Percentiles rank a stretch among this genome's conserved stretches.
Evolutionary conservation across 1,140 invertebrate genomes (phyloP).

Genomic region (Arion vulgaris): DNA sequence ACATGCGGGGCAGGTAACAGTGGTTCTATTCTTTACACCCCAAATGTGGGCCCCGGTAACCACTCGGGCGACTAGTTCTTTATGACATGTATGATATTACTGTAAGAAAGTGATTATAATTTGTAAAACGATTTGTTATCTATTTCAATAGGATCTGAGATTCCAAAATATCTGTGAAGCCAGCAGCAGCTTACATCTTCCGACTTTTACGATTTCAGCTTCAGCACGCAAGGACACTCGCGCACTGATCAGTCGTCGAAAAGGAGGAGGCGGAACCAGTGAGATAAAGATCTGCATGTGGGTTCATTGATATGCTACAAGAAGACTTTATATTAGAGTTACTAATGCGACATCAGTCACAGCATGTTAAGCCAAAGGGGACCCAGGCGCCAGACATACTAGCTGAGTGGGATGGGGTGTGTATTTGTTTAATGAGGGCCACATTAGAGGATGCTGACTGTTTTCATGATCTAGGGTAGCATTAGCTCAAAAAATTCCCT

Average conservation of each 20-base stretch:
- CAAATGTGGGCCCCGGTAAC: too few relatives aligned
- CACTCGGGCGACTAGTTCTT: too few relatives aligned
- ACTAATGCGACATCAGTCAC: neutral
- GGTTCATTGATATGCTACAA: neutral
- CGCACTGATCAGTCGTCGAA: constrained; percentile 2
- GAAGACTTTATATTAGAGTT: constrained; percentile 21
- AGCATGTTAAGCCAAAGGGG: neutral
- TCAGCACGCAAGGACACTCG: neutral
- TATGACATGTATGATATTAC: too few relatives aligned
- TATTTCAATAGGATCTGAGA: neutral
- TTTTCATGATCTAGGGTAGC: constrained; percentile 21
- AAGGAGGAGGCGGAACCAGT: too few relatives aligned
- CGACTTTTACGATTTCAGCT: neutral
- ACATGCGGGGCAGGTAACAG: too few relatives aligned
- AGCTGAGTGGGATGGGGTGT: constrained; percentile 20
- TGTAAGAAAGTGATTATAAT: too few relatives aligned
- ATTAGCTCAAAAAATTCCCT: constrained; percentile 1
- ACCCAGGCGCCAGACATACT: neutral
- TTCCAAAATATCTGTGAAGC: constrained; percentile 14
- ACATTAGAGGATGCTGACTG: constrained; percentile 17
- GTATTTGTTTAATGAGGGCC: constrained; percentile 17
- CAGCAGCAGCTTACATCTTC: neutral
- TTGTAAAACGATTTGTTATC: too few relatives aligned
- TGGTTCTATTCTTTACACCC: too few relatives aligned
- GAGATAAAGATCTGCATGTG: constrained; percentile 8